These are phyloP conservation scores for Scaptodrosophila lebanonensis DNA, from an alignment of 1,140 invertebrate genomes.

Conservation along the genomic window DNA sequence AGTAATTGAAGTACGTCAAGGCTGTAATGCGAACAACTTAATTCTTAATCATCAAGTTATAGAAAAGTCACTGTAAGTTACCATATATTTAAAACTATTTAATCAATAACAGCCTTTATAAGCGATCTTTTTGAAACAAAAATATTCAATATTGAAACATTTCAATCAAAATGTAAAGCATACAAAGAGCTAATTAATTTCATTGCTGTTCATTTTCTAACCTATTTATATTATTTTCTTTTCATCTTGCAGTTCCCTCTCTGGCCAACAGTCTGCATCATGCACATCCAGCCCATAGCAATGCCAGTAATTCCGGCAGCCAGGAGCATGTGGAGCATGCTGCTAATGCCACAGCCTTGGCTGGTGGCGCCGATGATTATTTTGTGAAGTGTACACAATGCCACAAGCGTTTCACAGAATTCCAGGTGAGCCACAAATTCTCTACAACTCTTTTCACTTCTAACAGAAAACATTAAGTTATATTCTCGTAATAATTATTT, in stretches of 20 bases:
- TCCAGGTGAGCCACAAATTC: slow-evolving; percentile 76
- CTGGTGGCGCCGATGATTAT: slow-evolving; percentile 67
- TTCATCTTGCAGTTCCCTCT: slow-evolving; percentile 58
- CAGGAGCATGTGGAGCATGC: slow-evolving; percentile 24
- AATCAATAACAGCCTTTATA: too few species aligned
- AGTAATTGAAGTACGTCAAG: too few species aligned
- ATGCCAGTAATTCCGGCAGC: slow-evolving; percentile 42
- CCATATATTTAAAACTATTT: too few species aligned
- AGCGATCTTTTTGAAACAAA: too few species aligned
- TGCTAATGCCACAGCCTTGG: slow-evolving; percentile 26
- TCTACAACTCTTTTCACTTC: background rate
- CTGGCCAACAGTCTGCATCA: slow-evolving; percentile 72
- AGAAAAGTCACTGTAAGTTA: too few species aligned
- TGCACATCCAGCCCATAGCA: slow-evolving; percentile 58
- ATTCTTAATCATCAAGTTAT: too few species aligned
- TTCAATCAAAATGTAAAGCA: too few species aligned
- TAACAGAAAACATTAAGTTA: background rate
- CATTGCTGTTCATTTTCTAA: slow-evolving; percentile 1
- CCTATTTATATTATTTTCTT: background rate
- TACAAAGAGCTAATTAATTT: background rate
- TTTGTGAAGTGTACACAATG: slow-evolving; percentile 82
- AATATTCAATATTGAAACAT: too few species aligned
- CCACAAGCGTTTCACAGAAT: slow-evolving; percentile 79
- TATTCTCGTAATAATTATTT: background rate
- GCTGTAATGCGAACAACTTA: too few species aligned